Conservation (phyloP, 2,888 invertebrate genomes). For the Blera fallax region DNA sequence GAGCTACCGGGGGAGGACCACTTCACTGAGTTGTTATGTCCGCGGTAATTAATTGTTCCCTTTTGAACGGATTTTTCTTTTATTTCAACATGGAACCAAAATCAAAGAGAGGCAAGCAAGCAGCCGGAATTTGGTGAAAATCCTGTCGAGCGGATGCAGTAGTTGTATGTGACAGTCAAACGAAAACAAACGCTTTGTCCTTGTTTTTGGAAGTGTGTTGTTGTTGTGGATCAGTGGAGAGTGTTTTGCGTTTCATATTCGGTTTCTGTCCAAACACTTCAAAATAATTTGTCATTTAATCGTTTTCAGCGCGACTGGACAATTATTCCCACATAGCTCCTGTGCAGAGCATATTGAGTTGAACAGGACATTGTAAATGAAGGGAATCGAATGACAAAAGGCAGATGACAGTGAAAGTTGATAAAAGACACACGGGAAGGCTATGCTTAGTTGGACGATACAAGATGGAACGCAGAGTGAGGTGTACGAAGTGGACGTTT, state of each 20-base stretch:
- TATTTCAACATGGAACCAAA: neutral
- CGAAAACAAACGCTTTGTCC: slow-evolving; percentile 31
- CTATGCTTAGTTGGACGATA: neutral
- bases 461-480: no score
- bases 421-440: slow-evolving; percentile 8
- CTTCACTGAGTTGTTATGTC: slow-evolving; percentile 28
- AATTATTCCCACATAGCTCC: slow-evolving; percentile 31
- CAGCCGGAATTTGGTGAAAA: slow-evolving; percentile 27
- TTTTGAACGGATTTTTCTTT: slow-evolving; percentile 11
- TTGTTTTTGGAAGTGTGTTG: neutral
- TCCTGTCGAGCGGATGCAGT: slow-evolving; percentile 32
- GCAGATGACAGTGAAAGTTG: neutral
- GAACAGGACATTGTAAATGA: neutral
- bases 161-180: slow-evolving; percentile 47
- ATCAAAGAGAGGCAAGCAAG: no score
- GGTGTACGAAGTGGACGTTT: no score
- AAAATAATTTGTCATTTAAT: slow-evolving; percentile 80
- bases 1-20: slow-evolving; percentile 33
- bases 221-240: neutral
- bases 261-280: slow-evolving; percentile 80
- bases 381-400: slow-evolving; percentile 21
- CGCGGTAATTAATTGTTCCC: slow-evolving; percentile 53
- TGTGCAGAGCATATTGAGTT: neutral
- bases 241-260: slow-evolving; percentile 26
- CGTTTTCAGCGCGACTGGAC: slow-evolving; percentile 66